Evolutionary conservation across 2,888 invertebrate species (phyloP).

Genomic region (Endotricha flammealis): DNA sequence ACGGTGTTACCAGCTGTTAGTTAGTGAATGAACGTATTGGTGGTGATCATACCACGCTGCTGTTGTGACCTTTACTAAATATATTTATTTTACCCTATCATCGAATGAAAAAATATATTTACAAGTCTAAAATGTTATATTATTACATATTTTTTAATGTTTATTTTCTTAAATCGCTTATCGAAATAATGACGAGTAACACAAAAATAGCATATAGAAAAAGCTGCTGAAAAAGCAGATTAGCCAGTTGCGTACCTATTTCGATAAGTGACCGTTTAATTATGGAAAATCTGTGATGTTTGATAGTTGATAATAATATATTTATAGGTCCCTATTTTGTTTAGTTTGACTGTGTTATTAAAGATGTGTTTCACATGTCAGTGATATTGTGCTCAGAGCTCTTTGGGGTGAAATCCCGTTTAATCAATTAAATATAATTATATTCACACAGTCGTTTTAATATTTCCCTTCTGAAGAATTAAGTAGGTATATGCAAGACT

Average conservation of each 20-base stretch:
- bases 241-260: neutral
- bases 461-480: too few species aligned
- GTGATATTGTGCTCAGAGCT: conserved; percentile 67
- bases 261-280: conserved; percentile 22
- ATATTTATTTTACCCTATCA: neutral
- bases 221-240: too few species aligned
- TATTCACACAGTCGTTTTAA: too few species aligned
- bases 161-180: too few species aligned
- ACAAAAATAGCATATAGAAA: neutral
- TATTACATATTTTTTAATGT: too few species aligned
- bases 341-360: conserved; percentile 34
- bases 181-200: too few species aligned
- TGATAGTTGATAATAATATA: conserved; percentile 42
- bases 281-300: conserved; percentile 62
- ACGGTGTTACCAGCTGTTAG: neutral
- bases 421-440: conserved; percentile 38
- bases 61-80: neutral
- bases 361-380: conserved; percentile 48
- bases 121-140: neutral
- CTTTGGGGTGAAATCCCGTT: conserved; percentile 39
- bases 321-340: conserved; percentile 43
- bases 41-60: neutral
- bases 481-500: too few species aligned
- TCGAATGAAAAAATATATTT: neutral
- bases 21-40: neutral